Base-by-base conservation (phyloP, 1,140 invertebrate genomes). In the Thaumetopoea pityocampa region DNA sequence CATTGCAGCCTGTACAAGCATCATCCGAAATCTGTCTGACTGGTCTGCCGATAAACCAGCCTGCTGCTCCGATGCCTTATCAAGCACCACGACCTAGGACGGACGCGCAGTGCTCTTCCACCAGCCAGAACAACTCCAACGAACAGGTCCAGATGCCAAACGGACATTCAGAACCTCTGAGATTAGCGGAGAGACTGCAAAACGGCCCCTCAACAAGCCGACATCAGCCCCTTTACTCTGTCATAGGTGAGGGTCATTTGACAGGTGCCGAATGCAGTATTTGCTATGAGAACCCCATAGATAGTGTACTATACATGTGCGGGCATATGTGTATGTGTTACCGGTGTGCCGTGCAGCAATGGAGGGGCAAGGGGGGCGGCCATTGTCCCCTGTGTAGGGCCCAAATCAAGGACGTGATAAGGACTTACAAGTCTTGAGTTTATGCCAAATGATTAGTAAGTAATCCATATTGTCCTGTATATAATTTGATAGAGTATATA, bases 271-370 rank as follows among this genome's bases (percentile, higher is more conserved):
- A 98, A 67, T 99, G 97, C 82, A 95, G 94, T 0, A 96, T 98
- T 28, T 99, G 97, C 81, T 98, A 96, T 67, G 97, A 98, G 73
- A 90, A 95, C 55, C 89, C 90, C 33, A 95, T 98, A 28, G 95
- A 99, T 80, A 93, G 94, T 57, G 97, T 98, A 10, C 86, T 99
- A 9, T 98, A 99, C 70, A 96, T 94, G 86, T 99, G 97, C 78
- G 97, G 97, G 20, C 97, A 99, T 86, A 97, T 99, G 94, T 99
- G 97, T 68, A 97, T 98, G 96, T 99, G 97, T 74, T 98, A 96
- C 67, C 88, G 94, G n/a, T 98, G 97, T 85, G 96, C 96, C 1
- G 89, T 94, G 7, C 92, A 96, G 55, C 95, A 98, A 65, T 97
- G 95, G 93, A 87, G 92, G 22, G 92, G 93, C 9, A 94, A 94